Evolutionary conservation across 1,140 invertebrate genomes (phyloP), one percentile per base, ranked within the genome.

Genomic region (Cherax destructor): DNA sequence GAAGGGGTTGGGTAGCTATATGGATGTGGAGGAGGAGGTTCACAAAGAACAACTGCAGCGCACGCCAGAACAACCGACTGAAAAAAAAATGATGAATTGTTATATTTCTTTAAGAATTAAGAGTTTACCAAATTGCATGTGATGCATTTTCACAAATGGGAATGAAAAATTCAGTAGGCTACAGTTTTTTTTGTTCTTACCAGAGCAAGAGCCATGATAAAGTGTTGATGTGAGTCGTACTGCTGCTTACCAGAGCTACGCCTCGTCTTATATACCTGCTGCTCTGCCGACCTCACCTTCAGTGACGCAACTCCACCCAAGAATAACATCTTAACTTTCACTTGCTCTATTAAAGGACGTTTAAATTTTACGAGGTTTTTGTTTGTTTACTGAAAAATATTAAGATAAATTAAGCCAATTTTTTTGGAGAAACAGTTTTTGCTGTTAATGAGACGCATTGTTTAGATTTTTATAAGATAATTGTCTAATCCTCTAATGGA

Each of bases 41-140:
- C 9, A 56, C 52, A 9, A 16, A 91, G 47, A n/a, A 59, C 81
- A 50, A 41, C 52, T 69, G 74, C 88, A 81, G 83, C 83, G 47
- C 88, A 91, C 83, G 88, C 88, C 88, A 85, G 81, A 91, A 91
- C 41, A 61, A 91, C 81, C 88, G 83, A 91, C 88, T 91, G 83
- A 47, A 69, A 81, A 18, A 18, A 81, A 30, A 81, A 21, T 50
- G 49, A 1, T 56, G 24, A 52, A 59, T 21, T 47, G 7, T n/a
- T 21, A 24, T 59, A 50, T 81, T 52, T 1, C 52, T 56, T 56
- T 10, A 10, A 56, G 52, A 56, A 56, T 56, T 56, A 56, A 10
- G 52, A 56, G 52, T 6, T 56, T 3, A 0, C 9, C 13, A 56
- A 56, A 56, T 10, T 13, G 13, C 13, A 9, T 56, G 52, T 5